Conservation (phyloP, 2,797 vertebrate genomes). For the Centropyge bicolor region DNA sequence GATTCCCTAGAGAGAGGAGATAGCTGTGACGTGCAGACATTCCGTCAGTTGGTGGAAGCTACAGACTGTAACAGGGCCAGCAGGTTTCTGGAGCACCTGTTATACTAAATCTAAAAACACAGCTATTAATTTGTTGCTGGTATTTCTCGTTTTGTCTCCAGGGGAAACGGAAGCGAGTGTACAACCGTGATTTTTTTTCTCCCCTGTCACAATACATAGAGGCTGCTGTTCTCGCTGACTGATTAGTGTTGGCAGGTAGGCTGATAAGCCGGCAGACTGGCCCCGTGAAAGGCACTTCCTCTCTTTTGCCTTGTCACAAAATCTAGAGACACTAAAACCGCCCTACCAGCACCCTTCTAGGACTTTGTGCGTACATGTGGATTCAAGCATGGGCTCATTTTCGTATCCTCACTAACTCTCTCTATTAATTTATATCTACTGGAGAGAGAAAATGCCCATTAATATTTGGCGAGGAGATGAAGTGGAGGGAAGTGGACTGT, state of each 20-base stretch:
- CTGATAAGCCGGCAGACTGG: conserved; percentile 30
- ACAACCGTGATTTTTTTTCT: background rate
- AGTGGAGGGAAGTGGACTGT: conserved; percentile 8
- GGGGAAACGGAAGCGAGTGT: background rate
- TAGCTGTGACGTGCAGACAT: background rate
- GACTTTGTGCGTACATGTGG: background rate
- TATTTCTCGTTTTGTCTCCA: conserved; percentile 2
- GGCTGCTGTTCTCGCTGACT: conserved; percentile 46
- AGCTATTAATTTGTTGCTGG: conserved; percentile 21
- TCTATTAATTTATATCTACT: conserved; percentile 12
- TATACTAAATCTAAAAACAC: conserved; percentile 20
- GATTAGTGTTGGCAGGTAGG: conserved; percentile 59
- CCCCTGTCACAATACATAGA: conserved; percentile 25
- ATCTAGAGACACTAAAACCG: conserved; percentile 44
- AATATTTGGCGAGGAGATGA: background rate
- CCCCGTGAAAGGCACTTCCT: conserved; percentile 39
- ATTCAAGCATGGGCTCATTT: conserved; percentile 8
- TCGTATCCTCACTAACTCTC: conserved; percentile 13
- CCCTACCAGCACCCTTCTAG: conserved; percentile 1
- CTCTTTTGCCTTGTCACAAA: conserved; percentile 57
- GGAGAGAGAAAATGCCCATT: conserved; percentile 3
- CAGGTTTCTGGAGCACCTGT: conserved; percentile 5
- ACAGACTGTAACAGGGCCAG: background rate
- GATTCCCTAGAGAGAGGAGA: background rate
- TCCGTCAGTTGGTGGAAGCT: background rate